Conservation (phyloP, 2,113 vertebrate species). For the Corvus hawaiiensis region DNA sequence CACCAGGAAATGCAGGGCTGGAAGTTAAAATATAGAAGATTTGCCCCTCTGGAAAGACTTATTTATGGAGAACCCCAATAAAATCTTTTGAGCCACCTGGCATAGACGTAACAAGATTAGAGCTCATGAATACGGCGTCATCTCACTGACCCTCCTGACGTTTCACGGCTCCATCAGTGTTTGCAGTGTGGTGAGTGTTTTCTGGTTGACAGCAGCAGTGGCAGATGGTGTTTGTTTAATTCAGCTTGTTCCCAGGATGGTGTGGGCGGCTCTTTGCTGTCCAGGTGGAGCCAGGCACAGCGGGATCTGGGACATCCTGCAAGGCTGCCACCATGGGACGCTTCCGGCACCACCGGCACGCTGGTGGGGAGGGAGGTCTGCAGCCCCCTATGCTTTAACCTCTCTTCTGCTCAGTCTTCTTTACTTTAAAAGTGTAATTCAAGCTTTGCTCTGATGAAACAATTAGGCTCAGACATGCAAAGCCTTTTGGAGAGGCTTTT, state of each 20-base stretch:
- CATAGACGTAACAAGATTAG: accelerated
- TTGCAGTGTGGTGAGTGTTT: background rate
- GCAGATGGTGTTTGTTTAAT: constrained; percentile 37
- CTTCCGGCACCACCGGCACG: background rate
- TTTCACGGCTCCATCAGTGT: accelerated
- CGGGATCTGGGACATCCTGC: background rate
- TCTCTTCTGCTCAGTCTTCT: background rate
- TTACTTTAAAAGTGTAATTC: background rate
- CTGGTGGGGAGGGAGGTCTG: background rate
- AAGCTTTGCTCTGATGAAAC: background rate
- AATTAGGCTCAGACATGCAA: background rate
- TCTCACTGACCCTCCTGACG: background rate
- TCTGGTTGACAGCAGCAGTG: background rate
- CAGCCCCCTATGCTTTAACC: background rate
- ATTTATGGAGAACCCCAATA: background rate
- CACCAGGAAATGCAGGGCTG: background rate
- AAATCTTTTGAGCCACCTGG: background rate
- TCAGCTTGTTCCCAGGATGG: background rate
- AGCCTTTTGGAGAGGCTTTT: background rate
- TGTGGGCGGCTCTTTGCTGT: background rate
- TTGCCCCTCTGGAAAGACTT: background rate
- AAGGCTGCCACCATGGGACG: accelerated
- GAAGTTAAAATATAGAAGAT: background rate
- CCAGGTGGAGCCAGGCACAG: background rate
- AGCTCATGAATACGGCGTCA: accelerated